Conservation (phyloP, 2,888 invertebrate genomes). For the Drosophila anomalata region DNA sequence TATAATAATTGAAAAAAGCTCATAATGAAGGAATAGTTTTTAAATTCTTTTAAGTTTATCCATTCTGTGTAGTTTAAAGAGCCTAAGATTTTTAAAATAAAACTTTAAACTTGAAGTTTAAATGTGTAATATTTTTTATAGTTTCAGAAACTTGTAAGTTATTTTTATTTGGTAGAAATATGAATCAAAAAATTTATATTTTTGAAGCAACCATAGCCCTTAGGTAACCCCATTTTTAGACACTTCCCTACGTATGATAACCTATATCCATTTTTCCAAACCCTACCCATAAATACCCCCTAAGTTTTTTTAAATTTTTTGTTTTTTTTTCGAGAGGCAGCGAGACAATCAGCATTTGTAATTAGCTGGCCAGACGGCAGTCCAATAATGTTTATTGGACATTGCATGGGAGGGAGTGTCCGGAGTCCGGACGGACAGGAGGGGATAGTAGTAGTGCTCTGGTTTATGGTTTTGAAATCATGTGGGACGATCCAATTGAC, state of each 20-base stretch:
- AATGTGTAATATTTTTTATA: too few relatives aligned
- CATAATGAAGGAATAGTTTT: too few relatives aligned
- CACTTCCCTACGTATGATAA: not conserved
- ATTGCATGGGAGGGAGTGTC: slow-evolving; percentile 22
- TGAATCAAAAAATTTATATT: too few relatives aligned
- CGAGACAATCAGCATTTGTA: slow-evolving; percentile 59
- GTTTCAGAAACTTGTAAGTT: too few relatives aligned
- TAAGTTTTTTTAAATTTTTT: not conserved
- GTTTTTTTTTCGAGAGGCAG: not conserved
- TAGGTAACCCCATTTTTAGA: not conserved
- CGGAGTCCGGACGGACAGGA: too few relatives aligned
- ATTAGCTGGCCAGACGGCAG: slow-evolving; percentile 67
- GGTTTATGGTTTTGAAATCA: slow-evolving; percentile 27
- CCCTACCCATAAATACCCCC: not conserved
- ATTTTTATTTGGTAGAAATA: too few relatives aligned
- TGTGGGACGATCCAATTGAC: slow-evolving; percentile 55
- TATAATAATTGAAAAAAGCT: too few relatives aligned
- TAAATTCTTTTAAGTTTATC: too few relatives aligned
- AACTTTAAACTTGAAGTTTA: too few relatives aligned
- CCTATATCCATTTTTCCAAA: not conserved
- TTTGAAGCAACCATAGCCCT: too few relatives aligned
- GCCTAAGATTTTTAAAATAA: too few relatives aligned
- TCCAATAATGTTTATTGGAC: slow-evolving; percentile 52
- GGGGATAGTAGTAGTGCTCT: slow-evolving; percentile 31
- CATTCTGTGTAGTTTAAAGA: too few relatives aligned